Conservation (phyloP, 1,140 invertebrate species). For the Eufriesea mexicana region DNA sequence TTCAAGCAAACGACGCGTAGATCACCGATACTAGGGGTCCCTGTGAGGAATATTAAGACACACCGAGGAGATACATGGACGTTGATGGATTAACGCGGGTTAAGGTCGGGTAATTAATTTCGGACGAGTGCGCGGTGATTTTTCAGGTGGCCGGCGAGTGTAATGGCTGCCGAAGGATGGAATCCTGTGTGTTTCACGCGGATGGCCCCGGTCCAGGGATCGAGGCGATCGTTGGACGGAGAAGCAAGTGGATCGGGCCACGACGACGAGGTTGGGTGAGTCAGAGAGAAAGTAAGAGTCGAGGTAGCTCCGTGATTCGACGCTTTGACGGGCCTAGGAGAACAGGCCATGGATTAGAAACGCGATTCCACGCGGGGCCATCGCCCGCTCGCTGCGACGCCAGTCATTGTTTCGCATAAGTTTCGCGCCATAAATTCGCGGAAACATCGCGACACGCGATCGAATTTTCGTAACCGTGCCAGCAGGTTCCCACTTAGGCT, state of each 20-base stretch:
- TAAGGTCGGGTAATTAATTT: too few species aligned
- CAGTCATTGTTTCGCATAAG: constrained; percentile 14
- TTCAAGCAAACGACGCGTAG: too few species aligned
- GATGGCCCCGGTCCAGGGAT: neutral
- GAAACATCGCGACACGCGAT: neutral
- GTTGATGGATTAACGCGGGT: too few species aligned
- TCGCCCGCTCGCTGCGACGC: constrained; percentile 20
- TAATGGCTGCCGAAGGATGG: neutral
- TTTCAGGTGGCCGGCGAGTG: too few species aligned
- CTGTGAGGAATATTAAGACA: too few species aligned
- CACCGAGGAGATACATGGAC: too few species aligned
- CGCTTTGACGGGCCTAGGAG: constrained; percentile 41
- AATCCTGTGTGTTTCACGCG: neutral
- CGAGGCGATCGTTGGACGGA: neutral
- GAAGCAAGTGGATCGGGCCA: constrained; percentile 58
- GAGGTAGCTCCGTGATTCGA: constrained; percentile 54
- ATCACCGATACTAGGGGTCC: too few species aligned
- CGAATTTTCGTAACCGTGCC: neutral
- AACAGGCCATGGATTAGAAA: constrained; percentile 51
- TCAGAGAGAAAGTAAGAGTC: constrained; percentile 72
- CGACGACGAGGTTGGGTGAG: constrained; percentile 55
- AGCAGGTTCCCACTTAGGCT: neutral
- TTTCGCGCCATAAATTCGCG: constrained; percentile 5
- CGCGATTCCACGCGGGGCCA: constrained; percentile 43
- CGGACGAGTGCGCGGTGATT: too few species aligned